phyloP scores from a whole-genome alignment of 1,140 invertebrate species.

The Brachionus calyciflorus region DNA sequence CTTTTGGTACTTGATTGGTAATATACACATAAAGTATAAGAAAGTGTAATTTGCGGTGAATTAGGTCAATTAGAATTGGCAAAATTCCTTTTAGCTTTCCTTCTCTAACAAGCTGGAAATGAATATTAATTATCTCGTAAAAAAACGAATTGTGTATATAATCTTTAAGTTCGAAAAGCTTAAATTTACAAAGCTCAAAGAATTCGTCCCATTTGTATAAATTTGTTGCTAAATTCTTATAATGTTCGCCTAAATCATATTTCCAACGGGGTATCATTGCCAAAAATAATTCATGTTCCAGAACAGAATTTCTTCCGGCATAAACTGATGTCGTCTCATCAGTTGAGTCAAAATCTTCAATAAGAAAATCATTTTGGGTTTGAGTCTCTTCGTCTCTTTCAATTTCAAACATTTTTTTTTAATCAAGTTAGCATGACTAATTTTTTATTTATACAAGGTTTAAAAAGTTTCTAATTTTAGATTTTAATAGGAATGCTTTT shows the following conservation, averaged over 20 bases:
- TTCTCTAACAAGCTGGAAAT: not conserved
- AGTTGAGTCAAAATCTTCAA: not conserved
- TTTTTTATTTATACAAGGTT: not conserved
- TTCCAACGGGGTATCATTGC: not conserved
- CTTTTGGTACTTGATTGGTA: slow-evolving; percentile 21
- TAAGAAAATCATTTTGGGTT: slow-evolving; percentile 7
- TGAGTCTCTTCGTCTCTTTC: slow-evolving; percentile 22
- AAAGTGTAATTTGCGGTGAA: slow-evolving; percentile 12
- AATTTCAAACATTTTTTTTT: not conserved
- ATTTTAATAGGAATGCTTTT: no score
- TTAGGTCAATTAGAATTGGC: not conserved
- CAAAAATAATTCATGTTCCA: slow-evolving; percentile 24
- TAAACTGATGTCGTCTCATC: no score
- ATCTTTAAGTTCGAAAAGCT: not conserved
- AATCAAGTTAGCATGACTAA: no score
- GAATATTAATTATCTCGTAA: slow-evolving; percentile 19
- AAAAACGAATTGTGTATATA: slow-evolving; percentile 30
- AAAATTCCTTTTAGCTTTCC: not conserved
- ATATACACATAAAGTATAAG: slow-evolving; percentile 33
- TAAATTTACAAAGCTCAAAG: slow-evolving; percentile 18
- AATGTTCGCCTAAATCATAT: not conserved
- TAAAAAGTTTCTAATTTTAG: no score
- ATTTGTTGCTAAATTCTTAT: not conserved
- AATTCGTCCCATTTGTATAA: slow-evolving; percentile 42
- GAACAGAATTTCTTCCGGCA: not conserved